phyloP scores from a whole-genome alignment of 2,113 vertebrate species.

The Clarias macrocephalus region DNA sequence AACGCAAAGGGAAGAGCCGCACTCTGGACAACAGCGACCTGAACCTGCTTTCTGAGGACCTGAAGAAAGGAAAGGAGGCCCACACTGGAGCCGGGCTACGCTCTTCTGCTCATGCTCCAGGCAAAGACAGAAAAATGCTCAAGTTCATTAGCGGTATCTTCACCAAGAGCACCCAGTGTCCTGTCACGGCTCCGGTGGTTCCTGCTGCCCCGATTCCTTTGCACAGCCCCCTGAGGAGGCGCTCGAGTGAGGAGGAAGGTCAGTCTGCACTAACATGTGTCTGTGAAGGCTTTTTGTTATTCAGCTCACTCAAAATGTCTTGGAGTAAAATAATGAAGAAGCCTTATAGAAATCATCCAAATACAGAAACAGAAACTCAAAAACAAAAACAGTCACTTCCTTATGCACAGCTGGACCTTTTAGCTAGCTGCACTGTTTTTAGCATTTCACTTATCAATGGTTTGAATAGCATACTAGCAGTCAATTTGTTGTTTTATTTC shows the following conservation, averaged over 20 bases:
- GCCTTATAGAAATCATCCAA: neutral
- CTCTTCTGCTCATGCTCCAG: conserved; percentile 75
- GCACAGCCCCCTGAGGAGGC: conserved; percentile 71
- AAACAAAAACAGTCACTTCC: neutral
- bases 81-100: conserved; percentile 60
- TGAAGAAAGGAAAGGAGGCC: conserved; percentile 67
- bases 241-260: conserved; percentile 80
- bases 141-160: conserved; percentile 98
- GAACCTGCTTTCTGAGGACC: conserved; percentile 79
- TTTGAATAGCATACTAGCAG: neutral
- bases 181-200: conserved; percentile 68
- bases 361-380: neutral
- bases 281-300: neutral
- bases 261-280: conserved; percentile 1
- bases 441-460: neutral
- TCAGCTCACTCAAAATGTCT: neutral
- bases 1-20: conserved; percentile 88
- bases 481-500: neutral
- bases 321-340: neutral
- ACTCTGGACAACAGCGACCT: conserved; percentile 94
- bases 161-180: conserved; percentile 84
- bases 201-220: conserved; percentile 64
- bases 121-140: conserved; percentile 86
- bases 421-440: neutral
- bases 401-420: neutral